A percentile compares a stretch with the other conserved stretches of the same genome.
phyloP scores from a whole-genome alignment of 2,113 vertebrate genomes.

The Lagopus muta region DNA sequence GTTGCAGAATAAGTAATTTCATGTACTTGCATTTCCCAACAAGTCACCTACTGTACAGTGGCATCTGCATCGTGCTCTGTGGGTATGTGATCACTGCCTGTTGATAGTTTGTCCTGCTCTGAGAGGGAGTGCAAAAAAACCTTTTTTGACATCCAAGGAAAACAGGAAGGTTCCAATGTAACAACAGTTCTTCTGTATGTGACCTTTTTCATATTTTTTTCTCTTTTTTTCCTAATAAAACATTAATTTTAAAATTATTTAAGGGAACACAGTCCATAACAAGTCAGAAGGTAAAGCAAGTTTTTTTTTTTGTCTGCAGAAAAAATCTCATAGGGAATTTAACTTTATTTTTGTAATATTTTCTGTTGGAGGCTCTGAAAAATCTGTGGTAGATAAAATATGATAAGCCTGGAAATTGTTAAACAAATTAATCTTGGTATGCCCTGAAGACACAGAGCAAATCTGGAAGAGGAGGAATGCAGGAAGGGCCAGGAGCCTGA shows the following conservation, averaged over 20 bases:
- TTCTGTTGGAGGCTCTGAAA: background rate
- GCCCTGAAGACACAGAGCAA: background rate
- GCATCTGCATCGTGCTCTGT: background rate
- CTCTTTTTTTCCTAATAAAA: background rate
- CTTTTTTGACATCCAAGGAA: background rate
- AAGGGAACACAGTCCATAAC: background rate
- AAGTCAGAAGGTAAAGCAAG: background rate
- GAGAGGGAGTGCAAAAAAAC: background rate
- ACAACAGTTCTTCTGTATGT: background rate
- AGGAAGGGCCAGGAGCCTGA: background rate
- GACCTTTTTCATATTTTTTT: background rate
- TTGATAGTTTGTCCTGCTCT: background rate
- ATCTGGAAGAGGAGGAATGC: background rate
- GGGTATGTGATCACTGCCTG: background rate
- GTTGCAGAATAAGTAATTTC: background rate
- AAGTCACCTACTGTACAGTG: background rate
- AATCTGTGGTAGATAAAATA: background rate
- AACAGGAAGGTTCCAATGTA: background rate
- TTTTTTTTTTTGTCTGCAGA: background rate
- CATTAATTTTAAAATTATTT: background rate
- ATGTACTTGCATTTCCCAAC: background rate
- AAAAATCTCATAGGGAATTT: background rate
- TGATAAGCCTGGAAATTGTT: background rate
- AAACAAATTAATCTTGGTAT: background rate
- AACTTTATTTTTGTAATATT: background rate